Base-by-base conservation (phyloP, 2,113 vertebrate species). In the Verasper variegatus region DNA sequence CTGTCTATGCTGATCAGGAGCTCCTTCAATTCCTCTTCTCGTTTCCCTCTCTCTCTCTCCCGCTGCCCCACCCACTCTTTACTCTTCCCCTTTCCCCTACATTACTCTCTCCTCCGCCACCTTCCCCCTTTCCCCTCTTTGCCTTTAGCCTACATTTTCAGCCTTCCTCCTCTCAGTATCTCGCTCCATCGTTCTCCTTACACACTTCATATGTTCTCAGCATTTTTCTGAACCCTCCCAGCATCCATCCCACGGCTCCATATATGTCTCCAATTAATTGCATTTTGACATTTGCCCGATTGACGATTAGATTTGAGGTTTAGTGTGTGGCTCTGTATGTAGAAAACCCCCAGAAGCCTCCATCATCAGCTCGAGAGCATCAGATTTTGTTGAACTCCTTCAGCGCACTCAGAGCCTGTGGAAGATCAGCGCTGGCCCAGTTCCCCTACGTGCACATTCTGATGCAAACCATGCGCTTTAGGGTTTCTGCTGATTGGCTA, bases 1-100 rank as follows among this genome's bases (percentile, higher is more conserved):
- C 88, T 88, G 88, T 88, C 89, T 77, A 45, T 31, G 83, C 64
- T 68, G 88, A 91, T 88, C 78, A 77, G 71, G 68, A 81, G 72
- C 80, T 70, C 82, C 74, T 72, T 56, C 63, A 24, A 52, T 76
- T 78, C 65, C 65, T 82, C 66, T 56, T 64, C 77, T 78, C 62
- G 3, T 26, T 55, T 71, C 68, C 74, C 55, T 71, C 62, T 55
- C 55, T 72, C 62, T 55, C 63, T 56, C 21, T 37, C 47, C 31
- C 1, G 2, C 18, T 15, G 49, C 74, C 84, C 70, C 68, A 67
- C 77, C 77, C 62, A 2, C 61, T 64, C 69, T 42, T 42, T 13
- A 42, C 40, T 42, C 35, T 49, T 84, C 45, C 66, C 26, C 49
- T 66, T 23, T n/a, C 26, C 23, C 35, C 31, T 55, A 83, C 71